Evolutionary conservation across 2,797 vertebrate species (phyloP).

Genomic region (Valencia hispanica): DNA sequence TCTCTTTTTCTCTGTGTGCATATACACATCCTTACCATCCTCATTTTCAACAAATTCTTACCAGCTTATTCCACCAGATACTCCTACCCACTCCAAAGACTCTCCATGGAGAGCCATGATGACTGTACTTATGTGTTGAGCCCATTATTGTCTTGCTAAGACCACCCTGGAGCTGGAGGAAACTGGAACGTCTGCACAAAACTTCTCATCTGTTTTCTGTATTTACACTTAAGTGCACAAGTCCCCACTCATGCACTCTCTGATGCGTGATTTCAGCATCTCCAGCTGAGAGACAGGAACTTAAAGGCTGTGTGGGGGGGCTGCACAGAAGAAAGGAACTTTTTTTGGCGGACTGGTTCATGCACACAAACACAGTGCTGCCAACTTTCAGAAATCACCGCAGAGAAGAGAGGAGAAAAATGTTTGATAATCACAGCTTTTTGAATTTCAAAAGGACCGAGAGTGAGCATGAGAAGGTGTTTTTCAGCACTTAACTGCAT

Average conservation of each 20-base stretch:
- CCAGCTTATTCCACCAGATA: conserved; percentile 28
- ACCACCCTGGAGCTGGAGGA: conserved; percentile 25
- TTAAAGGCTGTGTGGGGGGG: conserved; percentile 26
- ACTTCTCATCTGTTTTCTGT: conserved; percentile 54
- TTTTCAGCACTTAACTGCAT: conserved; percentile 39
- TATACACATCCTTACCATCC: conserved; percentile 29
- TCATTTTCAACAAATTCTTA: conserved; percentile 34
- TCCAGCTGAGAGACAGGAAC: conserved; percentile 38
- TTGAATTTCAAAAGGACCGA: conserved; percentile 33
- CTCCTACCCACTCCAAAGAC: conserved; percentile 52
- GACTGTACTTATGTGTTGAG: conserved; percentile 20
- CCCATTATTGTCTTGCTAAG: conserved; percentile 32
- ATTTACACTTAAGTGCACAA: conserved; percentile 62
- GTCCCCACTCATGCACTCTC: conserved; percentile 32
- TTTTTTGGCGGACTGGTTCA: conserved; percentile 37
- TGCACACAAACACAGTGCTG: conserved; percentile 41
- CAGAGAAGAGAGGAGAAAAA: conserved; percentile 30
- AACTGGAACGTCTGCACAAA: conserved; percentile 66
- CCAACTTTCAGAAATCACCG: conserved; percentile 54
- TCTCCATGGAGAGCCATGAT: conserved; percentile 41
- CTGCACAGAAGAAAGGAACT: conserved; percentile 36
- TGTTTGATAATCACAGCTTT: conserved; percentile 49
- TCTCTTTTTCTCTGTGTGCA: conserved; percentile 65
- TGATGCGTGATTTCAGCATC: conserved; percentile 33
- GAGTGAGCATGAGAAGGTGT: conserved; percentile 11